Evolutionary conservation across 2,888 invertebrate species (phyloP).

Genomic region (Azorinus chamasolen): DNA sequence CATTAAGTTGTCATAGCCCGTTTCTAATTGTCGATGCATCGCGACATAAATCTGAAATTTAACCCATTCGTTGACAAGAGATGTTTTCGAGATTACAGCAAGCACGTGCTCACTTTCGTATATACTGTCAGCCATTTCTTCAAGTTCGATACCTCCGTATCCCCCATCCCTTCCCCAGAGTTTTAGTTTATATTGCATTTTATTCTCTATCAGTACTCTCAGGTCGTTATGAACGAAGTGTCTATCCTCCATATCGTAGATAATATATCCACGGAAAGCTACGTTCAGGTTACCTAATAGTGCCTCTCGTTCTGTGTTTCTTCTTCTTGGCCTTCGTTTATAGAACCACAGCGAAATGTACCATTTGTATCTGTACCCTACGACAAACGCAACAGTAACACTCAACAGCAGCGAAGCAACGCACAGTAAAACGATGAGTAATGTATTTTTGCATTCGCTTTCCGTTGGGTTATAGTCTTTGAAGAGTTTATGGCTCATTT

Average conservation of each 20-base stretch:
- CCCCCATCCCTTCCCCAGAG: slow-evolving; percentile 36
- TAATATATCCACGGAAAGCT: slow-evolving; percentile 33
- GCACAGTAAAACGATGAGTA: slow-evolving; percentile 1
- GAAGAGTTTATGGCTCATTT: neutral
- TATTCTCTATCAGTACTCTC: slow-evolving; percentile 21
- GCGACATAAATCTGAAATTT: slow-evolving; percentile 43
- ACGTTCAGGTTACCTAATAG: slow-evolving; percentile 5
- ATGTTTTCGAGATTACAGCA: slow-evolving; percentile 35
- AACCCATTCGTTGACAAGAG: slow-evolving; percentile 36
- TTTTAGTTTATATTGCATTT: slow-evolving; percentile 26
- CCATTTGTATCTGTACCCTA: slow-evolving; percentile 36
- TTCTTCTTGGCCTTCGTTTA: neutral
- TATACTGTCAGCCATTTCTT: slow-evolving; percentile 32
- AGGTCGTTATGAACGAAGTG: slow-evolving; percentile 21
- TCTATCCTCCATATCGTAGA: slow-evolving; percentile 25
- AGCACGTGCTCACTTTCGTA: slow-evolving; percentile 26
- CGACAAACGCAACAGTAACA: neutral
- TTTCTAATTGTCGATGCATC: slow-evolving; percentile 14
- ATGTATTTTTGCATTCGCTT: slow-evolving; percentile 1
- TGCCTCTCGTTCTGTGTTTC: slow-evolving; percentile 15
- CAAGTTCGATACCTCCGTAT: slow-evolving; percentile 15
- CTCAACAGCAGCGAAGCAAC: slow-evolving; percentile 22
- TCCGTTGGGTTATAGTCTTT: slow-evolving; percentile 6
- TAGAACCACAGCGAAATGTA: slow-evolving; percentile 37
- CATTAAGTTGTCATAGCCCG: slow-evolving; percentile 3